Percentiles rank a stretch among this genome's conserved stretches.
Conservation (phyloP, 2,797 vertebrate species). For the Pseudopleuronectes americanus region DNA sequence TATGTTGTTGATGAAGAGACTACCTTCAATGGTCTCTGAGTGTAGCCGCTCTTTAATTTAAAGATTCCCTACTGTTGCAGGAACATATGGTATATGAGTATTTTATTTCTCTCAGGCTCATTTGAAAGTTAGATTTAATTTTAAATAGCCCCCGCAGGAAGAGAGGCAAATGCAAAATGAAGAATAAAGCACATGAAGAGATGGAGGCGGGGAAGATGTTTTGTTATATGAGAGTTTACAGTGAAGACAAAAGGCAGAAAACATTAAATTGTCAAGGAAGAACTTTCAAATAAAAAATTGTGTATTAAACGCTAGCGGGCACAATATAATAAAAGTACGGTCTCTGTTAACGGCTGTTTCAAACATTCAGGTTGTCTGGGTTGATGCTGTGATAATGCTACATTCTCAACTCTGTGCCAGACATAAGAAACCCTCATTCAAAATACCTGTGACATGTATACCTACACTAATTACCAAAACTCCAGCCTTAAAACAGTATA, state of each 20-base stretch:
- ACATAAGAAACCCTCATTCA: not conserved
- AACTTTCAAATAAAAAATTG: not conserved
- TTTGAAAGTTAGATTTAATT: slow-evolving; percentile 42
- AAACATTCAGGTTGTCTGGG: not conserved
- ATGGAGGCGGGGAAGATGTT: not conserved
- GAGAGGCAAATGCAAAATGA: slow-evolving; percentile 13
- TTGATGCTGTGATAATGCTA: not conserved
- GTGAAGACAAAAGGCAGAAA: not conserved
- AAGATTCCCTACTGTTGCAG: slow-evolving; percentile 19
- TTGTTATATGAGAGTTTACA: not conserved
- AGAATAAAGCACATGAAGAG: slow-evolving; percentile 6
- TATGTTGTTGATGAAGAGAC: slow-evolving; percentile 26
- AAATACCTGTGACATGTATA: not conserved
- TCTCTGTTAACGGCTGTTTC: not conserved
- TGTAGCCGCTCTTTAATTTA: slow-evolving; percentile 26
- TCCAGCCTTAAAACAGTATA: too few species aligned
- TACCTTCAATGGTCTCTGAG: slow-evolving; percentile 5
- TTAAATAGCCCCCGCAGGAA: slow-evolving; percentile 39
- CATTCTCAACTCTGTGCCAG: not conserved
- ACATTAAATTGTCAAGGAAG: not conserved
- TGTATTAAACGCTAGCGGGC: not conserved
- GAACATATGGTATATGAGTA: slow-evolving; percentile 25
- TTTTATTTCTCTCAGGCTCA: slow-evolving; percentile 32
- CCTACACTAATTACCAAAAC: too few species aligned
- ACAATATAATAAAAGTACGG: not conserved